Evolutionary conservation across 2,113 vertebrate species (phyloP).

Genomic region (mouse (Mus musculus)): GRCm39 chrX:132201501-132202000

Average conservation of each 20-base stretch:
- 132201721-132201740: neutral
- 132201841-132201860: neutral
- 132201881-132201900: conserved; percentile 24
- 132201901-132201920: conserved; percentile 13
- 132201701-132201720: conserved; percentile 2
- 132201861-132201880: neutral
- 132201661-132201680: conserved; percentile 19
- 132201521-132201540: conserved; percentile 78
- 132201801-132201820: neutral
- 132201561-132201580: neutral
- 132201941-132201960: neutral
- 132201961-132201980: neutral
- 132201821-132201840: neutral
- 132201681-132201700: conserved; percentile 62
- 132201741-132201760: neutral
- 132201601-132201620: conserved; percentile 42
- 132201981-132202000: neutral
- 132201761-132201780: neutral
- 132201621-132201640: conserved; percentile 47
- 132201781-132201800: neutral
- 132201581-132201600: neutral
- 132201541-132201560: conserved; percentile 62
- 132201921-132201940: conserved; percentile 32
- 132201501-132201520: conserved; percentile 73
- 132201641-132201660: conserved; percentile 27